Conservation (phyloP, 2,113 vertebrate genomes). For the Larimichthys polyactis region DNA sequence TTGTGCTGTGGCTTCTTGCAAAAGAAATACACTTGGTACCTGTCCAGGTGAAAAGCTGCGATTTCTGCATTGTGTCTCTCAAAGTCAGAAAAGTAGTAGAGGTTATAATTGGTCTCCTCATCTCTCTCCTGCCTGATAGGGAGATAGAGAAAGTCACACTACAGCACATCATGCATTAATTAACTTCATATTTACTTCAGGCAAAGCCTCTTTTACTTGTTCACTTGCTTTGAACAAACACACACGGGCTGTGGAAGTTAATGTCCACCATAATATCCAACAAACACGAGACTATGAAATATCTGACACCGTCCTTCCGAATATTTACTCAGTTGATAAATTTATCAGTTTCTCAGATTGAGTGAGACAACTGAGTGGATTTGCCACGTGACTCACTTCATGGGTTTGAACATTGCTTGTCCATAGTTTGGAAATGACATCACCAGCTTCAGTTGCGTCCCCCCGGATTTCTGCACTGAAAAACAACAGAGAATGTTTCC, state of each 20-base stretch:
- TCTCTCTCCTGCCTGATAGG: conserved; percentile 84
- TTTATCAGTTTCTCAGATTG: not conserved
- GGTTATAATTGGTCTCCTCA: conserved; percentile 87
- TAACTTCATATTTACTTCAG: not conserved
- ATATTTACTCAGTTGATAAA: not conserved
- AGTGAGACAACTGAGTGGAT: not conserved
- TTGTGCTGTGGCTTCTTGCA: not conserved
- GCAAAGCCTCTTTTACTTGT: not conserved
- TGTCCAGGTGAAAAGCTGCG: conserved; percentile 89
- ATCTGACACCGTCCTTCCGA: not conserved
- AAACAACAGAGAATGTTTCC: conserved; percentile 56
- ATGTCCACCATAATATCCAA: not conserved
- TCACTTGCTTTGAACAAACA: not conserved
- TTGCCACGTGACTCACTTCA: conserved; percentile 84
- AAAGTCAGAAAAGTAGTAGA: conserved; percentile 93
- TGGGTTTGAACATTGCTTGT: conserved; percentile 87
- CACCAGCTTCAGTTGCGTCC: conserved; percentile 87
- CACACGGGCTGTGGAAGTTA: not conserved
- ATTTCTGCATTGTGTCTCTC: conserved; percentile 91
- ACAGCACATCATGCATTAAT: not conserved
- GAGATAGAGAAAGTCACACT: not conserved
- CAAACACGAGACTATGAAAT: not conserved
- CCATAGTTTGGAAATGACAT: conserved; percentile 86
- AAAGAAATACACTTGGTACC: conserved; percentile 59
- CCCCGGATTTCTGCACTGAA: conserved; percentile 86